Evolutionary conservation across 2,888 invertebrate species (phyloP), one percentile per base, ranked within the genome.

Genomic region (Sussaba pulchella): DNA sequence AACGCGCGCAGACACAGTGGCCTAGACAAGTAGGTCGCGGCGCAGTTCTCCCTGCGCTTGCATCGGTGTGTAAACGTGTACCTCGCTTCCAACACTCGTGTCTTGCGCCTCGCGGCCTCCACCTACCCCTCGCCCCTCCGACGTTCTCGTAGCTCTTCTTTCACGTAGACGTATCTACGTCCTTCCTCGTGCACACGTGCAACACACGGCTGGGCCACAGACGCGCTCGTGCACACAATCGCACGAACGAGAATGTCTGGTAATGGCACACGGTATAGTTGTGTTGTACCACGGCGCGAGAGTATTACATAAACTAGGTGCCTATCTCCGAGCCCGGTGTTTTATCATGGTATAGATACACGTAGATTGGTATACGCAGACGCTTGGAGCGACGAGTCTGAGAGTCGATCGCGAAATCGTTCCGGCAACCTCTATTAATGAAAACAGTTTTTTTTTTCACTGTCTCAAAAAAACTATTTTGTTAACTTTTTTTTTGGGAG

Each of bases 21-120:
- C 91, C 91, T 91, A 91, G 91, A 91, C 90, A 90, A 91, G 88
- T 91, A 90, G 91, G 91, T 91, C 90, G 89, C 91, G 88, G 89
- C 91, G 91, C 87, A 91, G 87, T 91, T 90, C 88, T 89, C 86
- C 86, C 85, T 85, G 83, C 84, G 74, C 76, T 43, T 84, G 74
- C 82, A 83, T 82, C 54, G 73, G 71, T 54, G 71, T 54, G 61
- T 74, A 41, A 61, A 57, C 59, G 70, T 63, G 76, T 45, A 50
- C 78, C 39, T 47, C 69, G 54, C 6, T 21, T 57, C 43, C 14
- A 39, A 12, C 61, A 36, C 12, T 72, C 24, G 24, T 39, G 43
- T 17, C 43, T 45, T 39, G 67, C 54, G n/a, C n/a, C n/a, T 61
- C 26, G 59, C 72, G 47, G 59, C 57, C 81, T 57, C 64, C 76